A percentile compares a stretch with the other conserved stretches of the same genome.
Conservation (phyloP, 2,113 vertebrate genomes). For the Gopherus evgoodei region DNA sequence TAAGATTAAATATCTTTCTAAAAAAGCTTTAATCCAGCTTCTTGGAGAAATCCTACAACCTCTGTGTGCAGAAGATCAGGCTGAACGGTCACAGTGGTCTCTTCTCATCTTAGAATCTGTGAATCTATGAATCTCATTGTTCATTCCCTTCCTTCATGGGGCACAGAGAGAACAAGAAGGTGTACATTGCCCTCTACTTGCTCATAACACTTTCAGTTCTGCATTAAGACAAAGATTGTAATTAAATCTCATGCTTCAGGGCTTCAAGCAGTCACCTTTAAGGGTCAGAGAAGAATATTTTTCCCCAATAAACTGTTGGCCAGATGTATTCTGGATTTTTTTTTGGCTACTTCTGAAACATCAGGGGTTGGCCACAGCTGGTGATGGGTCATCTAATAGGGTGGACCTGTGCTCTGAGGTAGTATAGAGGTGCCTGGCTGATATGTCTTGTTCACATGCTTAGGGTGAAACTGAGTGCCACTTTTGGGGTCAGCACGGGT, state of each 20-base stretch:
- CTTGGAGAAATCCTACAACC: not conserved
- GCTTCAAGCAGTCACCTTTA: not conserved
- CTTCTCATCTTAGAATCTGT: not conserved
- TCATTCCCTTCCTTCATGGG: not conserved
- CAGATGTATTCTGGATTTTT: not conserved
- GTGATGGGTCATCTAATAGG: not conserved
- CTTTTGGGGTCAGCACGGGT: not conserved
- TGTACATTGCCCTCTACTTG: not conserved
- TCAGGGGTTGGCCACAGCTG: not conserved
- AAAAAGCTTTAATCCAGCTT: not conserved
- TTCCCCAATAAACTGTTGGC: not conserved
- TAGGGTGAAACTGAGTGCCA: not conserved
- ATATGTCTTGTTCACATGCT: not conserved
- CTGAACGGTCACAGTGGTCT: not conserved
- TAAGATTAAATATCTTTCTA: not conserved
- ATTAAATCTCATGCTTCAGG: not conserved
- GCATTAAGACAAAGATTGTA: not conserved
- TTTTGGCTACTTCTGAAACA: not conserved
- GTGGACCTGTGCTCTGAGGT: not conserved
- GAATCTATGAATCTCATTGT: not conserved
- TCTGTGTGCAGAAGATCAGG: not conserved
- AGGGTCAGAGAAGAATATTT: not conserved
- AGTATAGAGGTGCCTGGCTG: not conserved
- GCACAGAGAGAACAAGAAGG: not conserved
- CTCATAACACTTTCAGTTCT: not conserved